These are phyloP conservation scores for Mesitornis unicolor DNA, from an alignment of 2,113 vertebrate genomes.

Conservation along the genomic window DNA sequence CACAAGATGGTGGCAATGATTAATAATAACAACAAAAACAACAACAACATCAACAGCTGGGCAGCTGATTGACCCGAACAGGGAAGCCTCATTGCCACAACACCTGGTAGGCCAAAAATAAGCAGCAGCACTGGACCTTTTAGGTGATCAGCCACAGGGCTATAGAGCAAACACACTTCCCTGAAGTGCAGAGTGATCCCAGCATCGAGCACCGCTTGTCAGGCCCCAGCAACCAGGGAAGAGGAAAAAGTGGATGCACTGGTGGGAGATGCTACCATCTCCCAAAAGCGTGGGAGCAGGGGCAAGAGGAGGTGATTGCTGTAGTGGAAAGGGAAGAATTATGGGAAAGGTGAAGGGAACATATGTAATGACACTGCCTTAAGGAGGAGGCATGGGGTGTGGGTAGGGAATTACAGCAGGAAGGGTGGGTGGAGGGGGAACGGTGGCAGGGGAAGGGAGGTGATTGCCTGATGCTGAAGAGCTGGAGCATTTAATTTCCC, in stretches of 20 bases:
- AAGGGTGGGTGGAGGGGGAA: neutral
- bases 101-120: neutral
- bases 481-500: neutral
- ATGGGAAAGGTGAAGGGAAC: neutral
- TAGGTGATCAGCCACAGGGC: neutral
- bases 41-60: no score
- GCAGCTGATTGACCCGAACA: neutral
- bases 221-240: neutral
- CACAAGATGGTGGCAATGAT: neutral
- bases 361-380: neutral
- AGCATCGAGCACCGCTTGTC: fast-evolving
- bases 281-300: neutral
- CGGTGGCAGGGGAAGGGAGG: neutral
- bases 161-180: neutral
- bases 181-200: neutral
- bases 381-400: neutral
- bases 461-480: neutral
- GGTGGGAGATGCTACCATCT: neutral
- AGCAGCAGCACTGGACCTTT: neutral
- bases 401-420: neutral
- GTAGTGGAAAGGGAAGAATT: neutral
- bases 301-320: neutral
- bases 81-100: neutral
- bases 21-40: neutral
- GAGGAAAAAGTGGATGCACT: neutral